Percentiles rank a stretch among this genome's conserved stretches.
Evolutionary conservation across 2,888 invertebrate genomes (phyloP).

Genomic region (Dynastes grantii): DNA sequence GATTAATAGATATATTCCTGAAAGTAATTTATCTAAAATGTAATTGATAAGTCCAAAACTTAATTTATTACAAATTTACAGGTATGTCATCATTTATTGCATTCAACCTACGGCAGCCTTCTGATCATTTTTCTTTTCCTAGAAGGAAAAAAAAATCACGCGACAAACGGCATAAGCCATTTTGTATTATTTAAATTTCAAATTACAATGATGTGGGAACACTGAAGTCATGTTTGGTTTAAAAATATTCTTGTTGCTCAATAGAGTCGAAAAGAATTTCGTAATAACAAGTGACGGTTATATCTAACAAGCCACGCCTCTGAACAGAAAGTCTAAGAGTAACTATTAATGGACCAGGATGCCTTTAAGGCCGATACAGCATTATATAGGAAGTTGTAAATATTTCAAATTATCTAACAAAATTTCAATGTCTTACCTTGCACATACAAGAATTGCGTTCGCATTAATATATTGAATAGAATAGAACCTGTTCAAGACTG

Average conservation of each 20-base stretch:
- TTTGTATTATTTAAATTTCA: constrained; percentile 46
- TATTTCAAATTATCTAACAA: constrained; percentile 42
- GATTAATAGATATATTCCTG: too few species aligned
- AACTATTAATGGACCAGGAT: constrained; percentile 45
- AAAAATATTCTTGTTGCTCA: constrained; percentile 55
- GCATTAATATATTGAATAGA: constrained; percentile 22
- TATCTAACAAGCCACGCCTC: constrained; percentile 59
- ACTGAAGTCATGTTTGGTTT: constrained; percentile 54
- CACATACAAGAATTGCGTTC: constrained; percentile 16
- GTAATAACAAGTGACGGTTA: constrained; percentile 62
- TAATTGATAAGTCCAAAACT: too few species aligned
- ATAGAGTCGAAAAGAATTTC: constrained; percentile 60
- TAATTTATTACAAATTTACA: too few species aligned
- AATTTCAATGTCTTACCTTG: constrained; percentile 20
- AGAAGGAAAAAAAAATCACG: constrained; percentile 3
- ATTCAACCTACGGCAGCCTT: background rate
- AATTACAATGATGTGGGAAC: constrained; percentile 46
- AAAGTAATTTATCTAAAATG: too few species aligned
- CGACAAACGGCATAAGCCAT: constrained; percentile 26
- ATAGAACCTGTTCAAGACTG: constrained; percentile 32
- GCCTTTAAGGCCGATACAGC: constrained; percentile 18
- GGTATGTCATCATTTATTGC: too few species aligned
- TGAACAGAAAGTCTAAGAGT: constrained; percentile 48
- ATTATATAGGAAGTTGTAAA: constrained; percentile 39
- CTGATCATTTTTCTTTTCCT: too few species aligned